Evolutionary conservation across 2,797 vertebrate genomes (phyloP).

Genomic region (Bovichtus variegatus): DNA sequence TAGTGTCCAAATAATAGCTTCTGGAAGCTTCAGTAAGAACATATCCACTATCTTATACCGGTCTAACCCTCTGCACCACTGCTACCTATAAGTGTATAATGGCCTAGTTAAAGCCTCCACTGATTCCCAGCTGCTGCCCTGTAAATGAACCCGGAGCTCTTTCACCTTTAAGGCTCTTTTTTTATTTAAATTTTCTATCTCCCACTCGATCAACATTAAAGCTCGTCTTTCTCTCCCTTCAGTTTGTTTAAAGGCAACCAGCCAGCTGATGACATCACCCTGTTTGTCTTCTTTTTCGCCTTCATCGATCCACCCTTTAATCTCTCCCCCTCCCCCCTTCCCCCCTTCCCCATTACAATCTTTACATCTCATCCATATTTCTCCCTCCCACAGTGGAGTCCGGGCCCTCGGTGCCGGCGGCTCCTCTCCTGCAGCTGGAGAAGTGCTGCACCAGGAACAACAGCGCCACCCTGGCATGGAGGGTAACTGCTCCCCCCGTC

Average conservation of each 20-base stretch:
- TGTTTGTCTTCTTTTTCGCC: slow-evolving; percentile 27
- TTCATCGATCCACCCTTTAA: neutral
- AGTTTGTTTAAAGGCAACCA: slow-evolving; percentile 41
- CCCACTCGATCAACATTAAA: slow-evolving; percentile 38
- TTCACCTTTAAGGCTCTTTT: slow-evolving; percentile 23
- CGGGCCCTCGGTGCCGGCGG: slow-evolving; percentile 86
- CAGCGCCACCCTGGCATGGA: slow-evolving; percentile 97
- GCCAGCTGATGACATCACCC: slow-evolving; percentile 12
- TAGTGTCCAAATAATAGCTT: neutral
- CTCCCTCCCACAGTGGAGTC: slow-evolving; percentile 75
- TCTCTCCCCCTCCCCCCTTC: neutral
- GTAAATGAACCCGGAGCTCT: slow-evolving; percentile 42
- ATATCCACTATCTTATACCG: neutral
- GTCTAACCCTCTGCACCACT: slow-evolving; percentile 23
- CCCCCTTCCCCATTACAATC: neutral
- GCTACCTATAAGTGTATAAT: slow-evolving; percentile 15
- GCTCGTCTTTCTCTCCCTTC: slow-evolving; percentile 26
- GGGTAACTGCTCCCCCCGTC: slow-evolving; percentile 85
- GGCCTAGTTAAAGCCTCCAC: slow-evolving; percentile 35
- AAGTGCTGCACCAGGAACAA: slow-evolving; percentile 97
- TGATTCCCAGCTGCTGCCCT: slow-evolving; percentile 52
- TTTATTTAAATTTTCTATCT: slow-evolving; percentile 7
- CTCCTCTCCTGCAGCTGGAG: slow-evolving; percentile 95
- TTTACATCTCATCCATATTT: slow-evolving; percentile 7
- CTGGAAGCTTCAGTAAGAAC: neutral